Evolutionary conservation across 2,113 vertebrate genomes (phyloP).

Genomic region (Cricetomys ansorgei): DNA sequence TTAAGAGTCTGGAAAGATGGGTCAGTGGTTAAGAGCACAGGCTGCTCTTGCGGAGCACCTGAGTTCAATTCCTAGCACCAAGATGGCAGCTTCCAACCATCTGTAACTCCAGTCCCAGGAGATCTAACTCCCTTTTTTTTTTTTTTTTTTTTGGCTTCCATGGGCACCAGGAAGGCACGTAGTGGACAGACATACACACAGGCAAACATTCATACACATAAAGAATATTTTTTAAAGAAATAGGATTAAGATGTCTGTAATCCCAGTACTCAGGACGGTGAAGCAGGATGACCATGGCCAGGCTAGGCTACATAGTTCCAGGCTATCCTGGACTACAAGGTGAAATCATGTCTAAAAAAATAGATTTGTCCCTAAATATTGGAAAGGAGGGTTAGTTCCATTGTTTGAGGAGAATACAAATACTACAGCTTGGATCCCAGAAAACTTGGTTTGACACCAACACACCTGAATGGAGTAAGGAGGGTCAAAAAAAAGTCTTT

Average conservation of each 20-base stretch:
- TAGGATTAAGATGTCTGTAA: not conserved
- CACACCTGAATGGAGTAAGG: not conserved
- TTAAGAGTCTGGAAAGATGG: not conserved
- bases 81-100: not conserved
- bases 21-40: not conserved
- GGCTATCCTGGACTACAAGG: not conserved
- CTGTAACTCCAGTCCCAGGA: not conserved
- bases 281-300: not conserved
- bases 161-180: not conserved
- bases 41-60: not conserved
- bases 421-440: conserved; percentile 20
- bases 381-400: not conserved
- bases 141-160: no score
- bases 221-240: not conserved
- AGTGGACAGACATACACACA: not conserved
- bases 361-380: not conserved
- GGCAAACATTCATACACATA: not conserved
- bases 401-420: conserved; percentile 39
- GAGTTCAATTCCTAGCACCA: not conserved
- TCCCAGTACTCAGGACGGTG: not conserved
- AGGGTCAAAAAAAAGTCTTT: conserved; percentile 15
- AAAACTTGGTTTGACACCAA: not conserved
- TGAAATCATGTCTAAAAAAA: not conserved
- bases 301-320: not conserved
- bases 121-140: not conserved